Evolutionary conservation across 2,113 vertebrate species (phyloP), one percentile per base, ranked within the genome.

Genomic region (Rattus norvegicus): DNA sequence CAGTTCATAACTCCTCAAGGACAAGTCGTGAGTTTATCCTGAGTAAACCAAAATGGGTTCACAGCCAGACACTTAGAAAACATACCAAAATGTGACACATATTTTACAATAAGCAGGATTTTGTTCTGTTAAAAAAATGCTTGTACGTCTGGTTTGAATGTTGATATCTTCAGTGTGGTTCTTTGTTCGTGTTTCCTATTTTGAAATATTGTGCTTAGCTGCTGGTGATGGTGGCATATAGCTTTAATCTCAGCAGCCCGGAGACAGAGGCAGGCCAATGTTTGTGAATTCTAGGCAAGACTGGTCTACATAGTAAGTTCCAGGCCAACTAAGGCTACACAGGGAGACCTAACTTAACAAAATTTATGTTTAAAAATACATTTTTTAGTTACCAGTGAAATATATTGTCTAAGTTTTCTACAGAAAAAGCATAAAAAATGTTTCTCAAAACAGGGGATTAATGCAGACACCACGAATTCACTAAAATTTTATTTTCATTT

Each of bases 381-480:
- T 67, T 85, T 33, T 47, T 47, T 28, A 65, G 39, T 47, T 72
- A 88, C 36, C 69, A 61, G 7, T 59, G 69, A 24, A 24, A 19
- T 93, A 36, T 92, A 2, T 79, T 54, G 43, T 17, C 26, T 61
- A 67, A 61, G 3, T 81, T 7, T 83, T 33, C 17, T 47, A 67
- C 20, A 86, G 11, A 47, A 19, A 16, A 69, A 79, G 24, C 28
- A 52, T 81, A 49, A 12, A 12, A 89, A 63, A 93, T 88, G 6
- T 88, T 96, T 92, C 16, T 33, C 67, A 5, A 61, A 91, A 93
- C 14, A 80, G 20, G 84, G 36, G 2, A 79, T 28, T 69, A 69
- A 70, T 89, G 93, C 83, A 96, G 92, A 81, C n/a, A 85, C 17
- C 79, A 80, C 1, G 93, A 92, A 83, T 83, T 88, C 20, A 75